phyloP scores from a whole-genome alignment of 2,888 invertebrate species.

The Agriopis leucophaearia region DNA sequence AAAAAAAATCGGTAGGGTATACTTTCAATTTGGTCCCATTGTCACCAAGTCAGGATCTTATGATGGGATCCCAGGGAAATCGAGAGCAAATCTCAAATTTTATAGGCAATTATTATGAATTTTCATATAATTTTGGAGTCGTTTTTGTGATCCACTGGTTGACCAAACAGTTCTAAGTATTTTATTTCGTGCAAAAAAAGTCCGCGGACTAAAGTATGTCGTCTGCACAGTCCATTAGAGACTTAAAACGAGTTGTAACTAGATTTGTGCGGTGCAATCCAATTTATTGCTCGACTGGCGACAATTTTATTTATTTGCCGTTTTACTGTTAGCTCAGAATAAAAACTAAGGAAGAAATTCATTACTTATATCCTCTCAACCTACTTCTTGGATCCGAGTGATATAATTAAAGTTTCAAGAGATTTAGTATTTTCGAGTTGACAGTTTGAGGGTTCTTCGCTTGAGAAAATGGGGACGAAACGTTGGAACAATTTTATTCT shows the following conservation, averaged over 20 bases:
- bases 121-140: too few relatives aligned
- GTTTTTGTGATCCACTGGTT: too few relatives aligned
- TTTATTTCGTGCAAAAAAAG: neutral
- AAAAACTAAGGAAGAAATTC: constrained; percentile 29
- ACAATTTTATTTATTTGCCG: constrained; percentile 42
- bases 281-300: constrained; percentile 41
- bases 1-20: too few relatives aligned
- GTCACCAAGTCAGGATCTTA: too few relatives aligned
- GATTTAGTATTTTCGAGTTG: constrained; percentile 33
- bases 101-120: too few relatives aligned
- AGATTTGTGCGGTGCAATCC: constrained; percentile 46
- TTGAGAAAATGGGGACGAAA: constrained; percentile 15
- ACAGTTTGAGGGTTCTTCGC: constrained; percentile 23
- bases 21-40: too few relatives aligned
- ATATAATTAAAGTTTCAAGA: constrained; percentile 34
- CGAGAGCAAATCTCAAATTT: too few relatives aligned
- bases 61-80: too few relatives aligned
- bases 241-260: constrained; percentile 37
- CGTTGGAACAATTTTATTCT: constrained; percentile 13
- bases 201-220: neutral
- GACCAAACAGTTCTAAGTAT: too few relatives aligned
- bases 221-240: neutral
- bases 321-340: constrained; percentile 30
- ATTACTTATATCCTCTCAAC: constrained; percentile 33
- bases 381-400: constrained; percentile 25